Evolutionary conservation across 2,888 invertebrate species (phyloP), one percentile per base, ranked within the genome.

Genomic region (Noctua pronuba): DNA sequence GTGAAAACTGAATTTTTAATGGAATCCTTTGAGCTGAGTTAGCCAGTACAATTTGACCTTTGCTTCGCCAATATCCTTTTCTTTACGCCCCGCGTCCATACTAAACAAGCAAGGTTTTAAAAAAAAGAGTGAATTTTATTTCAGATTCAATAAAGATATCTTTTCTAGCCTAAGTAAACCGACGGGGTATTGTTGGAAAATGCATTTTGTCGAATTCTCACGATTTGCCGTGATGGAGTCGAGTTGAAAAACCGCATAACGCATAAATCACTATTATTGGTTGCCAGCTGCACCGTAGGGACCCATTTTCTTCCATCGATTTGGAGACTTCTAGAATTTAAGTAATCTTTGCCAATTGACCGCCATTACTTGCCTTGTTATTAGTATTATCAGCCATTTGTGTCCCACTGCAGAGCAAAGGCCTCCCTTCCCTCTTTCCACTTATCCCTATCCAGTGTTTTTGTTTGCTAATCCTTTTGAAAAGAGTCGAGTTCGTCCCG

Each of bases 1-100:
- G 72, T 74, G 67, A 75, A 80, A 75, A 72, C 58, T 78, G 62
- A 74, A 69, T 78, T 80, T 83, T 82, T 74, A 79, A 88, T 86
- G 80, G 75, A 85, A 88, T 75, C 75, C 74, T 87, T 84, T 75
- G 77, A 80, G 58, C 55, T 68, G 49, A 64, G 62, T 62, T 73
- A 73, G 74, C 67, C 60, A 75, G 64, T 84, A 77, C 62, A 73
- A 73, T 76, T 68, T 49, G 73, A 86, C 72, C 79, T 83, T 75
- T 75, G 31, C 66, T 55, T 82, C 55, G 10, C 71, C 71, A 68
- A 83, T 83, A 83, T 76, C 69, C 49, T 70, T 73, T 71, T 79
- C 46, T 82, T 60, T 75, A 76, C 49, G 58, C 31, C 52, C 71
- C 28, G n/a, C 21, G 28, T 64, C 24, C 35, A 21, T 11, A 72